These are phyloP conservation scores for Steinernema hermaphroditum DNA, from an alignment of 2,888 invertebrate species.

Conservation along the genomic window DNA sequence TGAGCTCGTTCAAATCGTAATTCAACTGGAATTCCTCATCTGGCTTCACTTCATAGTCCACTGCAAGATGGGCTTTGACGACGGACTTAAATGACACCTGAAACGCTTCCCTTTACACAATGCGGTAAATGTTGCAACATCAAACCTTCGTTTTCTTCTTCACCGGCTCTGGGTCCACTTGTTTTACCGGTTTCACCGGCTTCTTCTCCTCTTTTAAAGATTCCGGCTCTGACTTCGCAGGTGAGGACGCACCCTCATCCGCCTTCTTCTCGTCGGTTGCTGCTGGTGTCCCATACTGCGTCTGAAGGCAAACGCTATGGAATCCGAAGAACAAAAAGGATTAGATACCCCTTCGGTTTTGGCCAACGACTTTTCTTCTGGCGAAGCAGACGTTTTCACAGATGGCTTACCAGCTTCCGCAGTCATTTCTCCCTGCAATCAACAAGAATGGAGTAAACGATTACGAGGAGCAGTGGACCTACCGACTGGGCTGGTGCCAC, in stretches of 20 bases:
- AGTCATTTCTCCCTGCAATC: neutral
- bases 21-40: conserved; percentile 12
- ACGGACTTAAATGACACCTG: neutral
- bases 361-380: conserved; percentile 6
- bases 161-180: neutral
- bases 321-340: neutral
- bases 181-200: neutral
- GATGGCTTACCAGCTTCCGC: neutral
- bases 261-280: neutral
- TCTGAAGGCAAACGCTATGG: neutral
- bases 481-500: neutral
- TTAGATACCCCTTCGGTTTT: conserved; percentile 1
- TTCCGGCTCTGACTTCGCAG: neutral
- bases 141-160: too few relatives aligned
- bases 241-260: neutral
- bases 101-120: neutral
- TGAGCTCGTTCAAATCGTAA: conserved; percentile 40
- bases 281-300: neutral
- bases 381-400: neutral
- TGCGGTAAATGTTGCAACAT: too few relatives aligned
- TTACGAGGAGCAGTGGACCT: neutral
- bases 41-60: conserved; percentile 16
- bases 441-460: neutral
- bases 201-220: neutral
- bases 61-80: conserved; percentile 1